phyloP scores from a whole-genome alignment of 2,888 invertebrate species.

The Drosophila anomalata region DNA sequence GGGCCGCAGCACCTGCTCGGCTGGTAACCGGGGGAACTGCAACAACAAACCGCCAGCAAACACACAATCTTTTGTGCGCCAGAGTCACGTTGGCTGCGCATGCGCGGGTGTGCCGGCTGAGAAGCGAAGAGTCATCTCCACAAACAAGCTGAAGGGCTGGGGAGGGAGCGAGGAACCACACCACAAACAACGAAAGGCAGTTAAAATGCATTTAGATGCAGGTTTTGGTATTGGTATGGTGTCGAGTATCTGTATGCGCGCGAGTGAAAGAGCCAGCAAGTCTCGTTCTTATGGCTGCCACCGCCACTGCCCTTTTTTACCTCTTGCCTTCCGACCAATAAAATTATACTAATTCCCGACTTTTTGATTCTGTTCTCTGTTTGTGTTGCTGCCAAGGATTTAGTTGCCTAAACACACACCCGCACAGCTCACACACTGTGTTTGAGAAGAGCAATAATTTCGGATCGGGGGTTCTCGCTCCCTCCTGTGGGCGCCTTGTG shows the following conservation, averaged over 20 bases:
- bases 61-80: slow-evolving; percentile 48
- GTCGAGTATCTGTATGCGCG: slow-evolving; percentile 29
- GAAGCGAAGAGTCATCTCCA: slow-evolving; percentile 67
- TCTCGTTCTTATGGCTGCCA: slow-evolving; percentile 71
- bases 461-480: slow-evolving; percentile 56
- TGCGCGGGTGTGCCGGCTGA: slow-evolving; percentile 68
- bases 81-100: slow-evolving; percentile 68
- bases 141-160: slow-evolving; percentile 52
- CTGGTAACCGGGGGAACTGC: slow-evolving; percentile 31
- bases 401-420: slow-evolving; percentile 73
- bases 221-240: slow-evolving; percentile 47
- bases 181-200: slow-evolving; percentile 48
- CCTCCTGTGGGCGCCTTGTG: slow-evolving; percentile 28
- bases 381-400: slow-evolving; percentile 72
- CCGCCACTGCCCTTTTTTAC: slow-evolving; percentile 45
- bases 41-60: slow-evolving; percentile 13
- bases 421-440: slow-evolving; percentile 7
- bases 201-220: slow-evolving; percentile 68
- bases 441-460: slow-evolving; percentile 3
- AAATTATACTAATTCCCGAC: slow-evolving; percentile 82
- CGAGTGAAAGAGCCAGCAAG: slow-evolving; percentile 64
- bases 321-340: slow-evolving; percentile 77
- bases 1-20: slow-evolving; percentile 71
- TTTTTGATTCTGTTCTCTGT: slow-evolving; percentile 68
- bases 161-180: background rate